Evolutionary conservation across 2,888 invertebrate genomes (phyloP), one percentile per base, ranked within the genome.

Genomic region (Caenorhabditis virilis): DNA sequence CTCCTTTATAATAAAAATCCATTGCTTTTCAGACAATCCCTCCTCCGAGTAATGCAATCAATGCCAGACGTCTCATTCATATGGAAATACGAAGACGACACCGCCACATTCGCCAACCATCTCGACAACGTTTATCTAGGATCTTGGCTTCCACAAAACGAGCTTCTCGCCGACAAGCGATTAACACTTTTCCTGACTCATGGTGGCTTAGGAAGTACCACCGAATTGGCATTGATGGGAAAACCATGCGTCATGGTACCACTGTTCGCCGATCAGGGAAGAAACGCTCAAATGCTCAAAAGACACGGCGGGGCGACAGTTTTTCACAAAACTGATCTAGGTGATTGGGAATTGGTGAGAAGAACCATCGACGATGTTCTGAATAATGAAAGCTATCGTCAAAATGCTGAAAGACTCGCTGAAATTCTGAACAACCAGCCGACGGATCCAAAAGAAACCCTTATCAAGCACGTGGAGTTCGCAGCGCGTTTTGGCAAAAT

Each of bases 91-190:
- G 73, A 73, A 41, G 61, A 73, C 15, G 49, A 51, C 0, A 36
- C 42, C 18, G 63, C 53, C 18, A 46, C 33, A 23, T 30, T 56
- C 18, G 51, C 47, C 2, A 48, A 52, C 15, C 58, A 56, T 23
- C 38, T 70, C 16, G 35, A 50, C 6, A 77, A 77, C 57, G 72
- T 77, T 20, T 42, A 62, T 43, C 47, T 75, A 9, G 52, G 49
- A 6, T 54, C 57, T 20, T 76, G 76, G 76, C 46, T 73, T 4
- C 74, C 74, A 23, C 76, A 76, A 49, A 68, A 62, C 38, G 66
- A 68, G 25, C 41, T 76, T 9, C 46, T 75, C 1, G 66, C 54
- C 22, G 63, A 63, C 36, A 15, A 33, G 1, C 20, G 63, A 20
- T 39, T 63, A 18, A 50, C 27, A 11, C 13, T 58, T 11, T 63